Percentiles rank a stretch among this genome's conserved stretches.
Conservation (phyloP, 2,797 vertebrate species). For the Vespertilio murinus region DNA sequence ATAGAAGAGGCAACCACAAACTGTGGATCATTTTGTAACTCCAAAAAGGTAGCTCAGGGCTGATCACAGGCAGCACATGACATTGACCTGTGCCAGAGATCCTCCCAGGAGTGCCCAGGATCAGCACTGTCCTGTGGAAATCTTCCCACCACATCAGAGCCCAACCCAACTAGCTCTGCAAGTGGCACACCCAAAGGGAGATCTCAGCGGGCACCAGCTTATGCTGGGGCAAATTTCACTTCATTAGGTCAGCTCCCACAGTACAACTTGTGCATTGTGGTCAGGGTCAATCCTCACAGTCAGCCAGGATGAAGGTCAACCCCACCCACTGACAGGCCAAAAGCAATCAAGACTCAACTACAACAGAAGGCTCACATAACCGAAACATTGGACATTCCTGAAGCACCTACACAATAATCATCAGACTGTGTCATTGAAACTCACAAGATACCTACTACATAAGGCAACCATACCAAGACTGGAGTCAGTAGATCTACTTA, state of each 20-base stretch:
- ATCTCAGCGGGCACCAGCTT: not conserved
- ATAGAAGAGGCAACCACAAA: not conserved
- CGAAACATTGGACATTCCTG: not conserved
- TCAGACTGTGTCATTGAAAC: not conserved
- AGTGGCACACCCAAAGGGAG: not conserved
- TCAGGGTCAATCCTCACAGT: not conserved
- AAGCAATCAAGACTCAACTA: not conserved
- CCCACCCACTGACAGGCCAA: not conserved
- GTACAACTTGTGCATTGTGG: not conserved
- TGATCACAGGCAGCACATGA: not conserved
- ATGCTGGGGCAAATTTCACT: not conserved
- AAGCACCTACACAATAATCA: not conserved
- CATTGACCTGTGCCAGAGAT: not conserved
- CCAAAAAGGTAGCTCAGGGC: not conserved
- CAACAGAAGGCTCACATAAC: not conserved
- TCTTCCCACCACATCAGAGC: not conserved
- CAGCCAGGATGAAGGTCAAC: not conserved
- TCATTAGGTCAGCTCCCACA: not conserved
- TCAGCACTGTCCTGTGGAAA: not conserved
- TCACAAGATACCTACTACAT: not conserved
- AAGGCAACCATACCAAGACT: not conserved
- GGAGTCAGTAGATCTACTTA: not conserved
- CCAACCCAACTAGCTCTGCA: not conserved
- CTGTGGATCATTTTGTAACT: not conserved
- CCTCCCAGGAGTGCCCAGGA: not conserved